Evolutionary conservation across 2,113 vertebrate species (phyloP).

Genomic region (Halcyon malimbica): DNA sequence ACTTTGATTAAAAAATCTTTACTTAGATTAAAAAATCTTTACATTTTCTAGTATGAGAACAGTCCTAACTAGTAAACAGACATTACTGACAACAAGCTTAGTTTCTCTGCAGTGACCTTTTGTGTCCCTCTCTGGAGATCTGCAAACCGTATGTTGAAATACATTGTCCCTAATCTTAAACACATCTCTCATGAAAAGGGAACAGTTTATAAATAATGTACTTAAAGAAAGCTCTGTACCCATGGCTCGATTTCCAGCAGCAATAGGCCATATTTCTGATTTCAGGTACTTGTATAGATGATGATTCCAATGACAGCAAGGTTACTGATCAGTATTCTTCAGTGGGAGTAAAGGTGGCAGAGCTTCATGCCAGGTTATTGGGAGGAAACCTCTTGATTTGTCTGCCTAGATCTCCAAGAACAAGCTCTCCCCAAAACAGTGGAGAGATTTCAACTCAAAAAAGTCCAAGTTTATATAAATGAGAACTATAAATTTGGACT

Average conservation of each 20-base stretch:
- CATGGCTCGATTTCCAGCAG: neutral
- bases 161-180: neutral
- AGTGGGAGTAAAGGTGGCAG: neutral
- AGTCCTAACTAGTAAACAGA: neutral
- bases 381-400: neutral
- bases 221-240: neutral
- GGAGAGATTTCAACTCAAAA: neutral
- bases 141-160: neutral
- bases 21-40: neutral
- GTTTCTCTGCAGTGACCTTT: neutral
- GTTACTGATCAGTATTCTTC: neutral
- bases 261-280: neutral
- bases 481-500: neutral
- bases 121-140: neutral
- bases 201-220: neutral
- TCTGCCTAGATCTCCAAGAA: neutral
- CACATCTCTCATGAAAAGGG: neutral
- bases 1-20: neutral
- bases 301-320: neutral
- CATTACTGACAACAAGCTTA: neutral
- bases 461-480: neutral
- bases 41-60: neutral
- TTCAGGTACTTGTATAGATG: neutral
- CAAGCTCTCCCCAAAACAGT: neutral
- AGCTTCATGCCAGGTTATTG: neutral